phyloP scores from a whole-genome alignment of 2,797 vertebrate genomes.

The Odontamblyopus rebecca region DNA sequence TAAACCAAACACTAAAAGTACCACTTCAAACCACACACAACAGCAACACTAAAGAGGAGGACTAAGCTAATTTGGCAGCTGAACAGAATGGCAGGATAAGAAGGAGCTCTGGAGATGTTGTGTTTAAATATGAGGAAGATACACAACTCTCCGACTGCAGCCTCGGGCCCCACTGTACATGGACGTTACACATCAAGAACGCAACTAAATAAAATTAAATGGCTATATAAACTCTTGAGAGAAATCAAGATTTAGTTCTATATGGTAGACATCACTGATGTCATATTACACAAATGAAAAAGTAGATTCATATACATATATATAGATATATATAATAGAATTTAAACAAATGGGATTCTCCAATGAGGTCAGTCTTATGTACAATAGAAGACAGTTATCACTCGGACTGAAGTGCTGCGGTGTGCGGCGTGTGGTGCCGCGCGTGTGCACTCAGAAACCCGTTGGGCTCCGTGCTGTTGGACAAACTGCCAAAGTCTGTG shows the following conservation, averaged over 20 bases:
- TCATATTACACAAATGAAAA: constrained; percentile 89
- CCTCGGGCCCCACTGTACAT: constrained; percentile 85
- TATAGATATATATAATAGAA: constrained; percentile 80
- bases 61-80: constrained; percentile 76
- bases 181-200: constrained; percentile 84
- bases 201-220: constrained; percentile 83
- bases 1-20: constrained; percentile 95
- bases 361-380: constrained; percentile 84
- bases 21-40: constrained; percentile 78
- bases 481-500: constrained; percentile 93
- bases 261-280: constrained; percentile 99
- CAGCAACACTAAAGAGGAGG: constrained; percentile 71
- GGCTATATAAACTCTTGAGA: constrained; percentile 97
- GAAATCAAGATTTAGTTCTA: constrained; percentile 99
- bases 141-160: constrained; percentile 88
- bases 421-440: constrained; percentile 91
- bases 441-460: constrained; percentile 88
- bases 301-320: constrained; percentile 43
- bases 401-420: constrained; percentile 94
- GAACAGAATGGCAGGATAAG: constrained; percentile 80
- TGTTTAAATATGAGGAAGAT: constrained; percentile 77
- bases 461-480: constrained; percentile 84
- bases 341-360: constrained; percentile 79
- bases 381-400: constrained; percentile 80
- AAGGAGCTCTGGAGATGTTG: constrained; percentile 65